A percentile compares a stretch with the other conserved stretches of the same genome.
phyloP scores from a whole-genome alignment of 2,888 invertebrate species.

The Drosophila anomelani region DNA sequence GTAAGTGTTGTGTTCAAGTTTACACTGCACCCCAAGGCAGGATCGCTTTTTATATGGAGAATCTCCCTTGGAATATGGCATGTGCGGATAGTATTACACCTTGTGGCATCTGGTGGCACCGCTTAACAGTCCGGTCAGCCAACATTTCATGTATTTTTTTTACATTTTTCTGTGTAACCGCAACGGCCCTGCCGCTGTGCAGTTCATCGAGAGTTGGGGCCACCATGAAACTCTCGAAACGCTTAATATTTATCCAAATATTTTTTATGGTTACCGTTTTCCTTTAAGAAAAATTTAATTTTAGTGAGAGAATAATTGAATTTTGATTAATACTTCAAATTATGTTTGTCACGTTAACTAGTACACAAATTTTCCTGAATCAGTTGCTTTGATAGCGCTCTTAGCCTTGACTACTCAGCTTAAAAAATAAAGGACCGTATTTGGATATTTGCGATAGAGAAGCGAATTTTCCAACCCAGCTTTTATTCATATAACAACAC shows the following conservation, averaged over 20 bases:
- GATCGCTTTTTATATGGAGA: background rate
- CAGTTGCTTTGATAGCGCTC: background rate
- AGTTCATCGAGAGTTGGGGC: background rate
- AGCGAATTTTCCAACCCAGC: background rate
- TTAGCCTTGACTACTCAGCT: background rate
- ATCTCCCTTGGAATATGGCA: background rate
- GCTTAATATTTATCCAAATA: background rate
- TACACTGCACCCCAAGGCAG: background rate
- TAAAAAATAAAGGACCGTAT: background rate
- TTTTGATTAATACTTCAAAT: background rate
- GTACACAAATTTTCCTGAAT: background rate
- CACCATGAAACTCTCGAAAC: background rate
- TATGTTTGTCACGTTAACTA: background rate
- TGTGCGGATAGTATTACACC: too few relatives aligned
- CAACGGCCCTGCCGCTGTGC: background rate
- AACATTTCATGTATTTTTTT: too few relatives aligned
- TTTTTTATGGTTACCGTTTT: background rate
- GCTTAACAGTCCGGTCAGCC: too few relatives aligned
- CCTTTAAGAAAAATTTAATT: background rate
- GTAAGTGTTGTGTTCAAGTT: background rate
- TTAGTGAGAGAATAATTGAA: too few relatives aligned
- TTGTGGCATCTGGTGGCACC: too few relatives aligned
- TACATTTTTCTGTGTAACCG: too few relatives aligned
- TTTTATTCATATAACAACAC: background rate
- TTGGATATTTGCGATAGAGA: background rate